Evolutionary conservation across 2,888 invertebrate species (phyloP), one percentile per base, ranked within the genome.

Genomic region (Chrysomela aeneicollis): DNA sequence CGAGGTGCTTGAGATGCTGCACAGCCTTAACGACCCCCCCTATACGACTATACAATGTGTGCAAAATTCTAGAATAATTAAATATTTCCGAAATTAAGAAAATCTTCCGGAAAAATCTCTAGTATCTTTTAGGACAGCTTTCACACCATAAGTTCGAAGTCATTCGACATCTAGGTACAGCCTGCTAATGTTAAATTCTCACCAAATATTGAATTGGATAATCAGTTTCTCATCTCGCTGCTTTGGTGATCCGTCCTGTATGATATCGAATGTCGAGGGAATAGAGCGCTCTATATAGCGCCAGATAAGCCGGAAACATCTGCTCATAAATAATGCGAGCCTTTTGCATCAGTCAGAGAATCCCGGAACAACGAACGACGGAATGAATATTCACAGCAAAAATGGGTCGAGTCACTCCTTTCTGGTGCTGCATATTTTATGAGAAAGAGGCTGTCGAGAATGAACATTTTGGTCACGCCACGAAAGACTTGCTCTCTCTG

Each of bases 391-490:
- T 42, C 42, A 42, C 42, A 10, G 12, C 42, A 42, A 42, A 42
- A 42, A 42, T 42, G 12, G 42, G 42, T 42, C 42, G 42, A 42
- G 42, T 42, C 42, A 42, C 42, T 42, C 42, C 42, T 42, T 42
- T 42, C 15, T 42, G 42, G 42, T 15, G 42, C 15, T 42, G 42
- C 42, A 42, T 42, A 42, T 42, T 42, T 42, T 15, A 42, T 42
- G 15, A 42, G 15, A 2, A 35, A 35, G 42, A 42, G 42, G 42
- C 42, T 42, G 42, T 15, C 42, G 42, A 15, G 42, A 42, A 42
- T 42, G 12, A 35, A 35, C 9, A 35, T 35, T 42, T 12, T 12
- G 35, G 10, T 10, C 12, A 35, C 9, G 35, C 4, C 42, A 4
- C 42, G n/a, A 42, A 15, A 42, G 42, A 42, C 3, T 15, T n/a